Evolutionary conservation across 2,888 invertebrate species (phyloP).

Genomic region (Synanthedon formicaeformis): DNA sequence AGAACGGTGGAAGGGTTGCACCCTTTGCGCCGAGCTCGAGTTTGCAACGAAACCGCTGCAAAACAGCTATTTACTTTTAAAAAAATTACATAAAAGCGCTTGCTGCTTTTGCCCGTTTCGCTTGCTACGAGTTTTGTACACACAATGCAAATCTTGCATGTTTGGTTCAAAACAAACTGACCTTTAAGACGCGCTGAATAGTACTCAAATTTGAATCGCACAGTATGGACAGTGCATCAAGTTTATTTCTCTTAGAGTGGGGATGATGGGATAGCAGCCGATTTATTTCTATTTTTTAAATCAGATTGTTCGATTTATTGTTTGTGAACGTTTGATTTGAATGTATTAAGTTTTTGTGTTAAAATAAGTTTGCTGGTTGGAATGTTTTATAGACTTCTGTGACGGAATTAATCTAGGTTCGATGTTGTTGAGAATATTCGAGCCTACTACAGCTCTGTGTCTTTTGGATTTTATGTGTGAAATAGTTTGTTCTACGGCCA

Average conservation of each 20-base stretch:
- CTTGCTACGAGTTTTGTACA: conserved; percentile 9
- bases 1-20: conserved; percentile 48
- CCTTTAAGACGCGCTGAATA: neutral
- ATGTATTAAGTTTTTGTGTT: neutral
- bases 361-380: neutral
- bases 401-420: too few relatives aligned
- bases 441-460: too few relatives aligned
- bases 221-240: neutral
- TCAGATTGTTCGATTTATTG: conserved; percentile 11
- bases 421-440: too few relatives aligned
- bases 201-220: neutral
- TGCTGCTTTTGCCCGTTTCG: conserved; percentile 10
- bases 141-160: conserved; percentile 5
- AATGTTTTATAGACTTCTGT: too few relatives aligned
- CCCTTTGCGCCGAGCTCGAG: conserved; percentile 47
- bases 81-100: conserved; percentile 12
- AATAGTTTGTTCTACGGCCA: too few relatives aligned
- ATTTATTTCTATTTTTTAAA: conserved; percentile 3
- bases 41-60: conserved; percentile 26
- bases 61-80: neutral
- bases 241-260: conserved; percentile 12
- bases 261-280: conserved; percentile 16
- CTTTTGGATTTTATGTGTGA: too few relatives aligned
- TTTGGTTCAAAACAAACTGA: neutral
- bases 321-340: conserved; percentile 6